These are phyloP conservation scores for Marronus borbonicus DNA, from an alignment of 2,888 invertebrate genomes.

Conservation along the genomic window DNA sequence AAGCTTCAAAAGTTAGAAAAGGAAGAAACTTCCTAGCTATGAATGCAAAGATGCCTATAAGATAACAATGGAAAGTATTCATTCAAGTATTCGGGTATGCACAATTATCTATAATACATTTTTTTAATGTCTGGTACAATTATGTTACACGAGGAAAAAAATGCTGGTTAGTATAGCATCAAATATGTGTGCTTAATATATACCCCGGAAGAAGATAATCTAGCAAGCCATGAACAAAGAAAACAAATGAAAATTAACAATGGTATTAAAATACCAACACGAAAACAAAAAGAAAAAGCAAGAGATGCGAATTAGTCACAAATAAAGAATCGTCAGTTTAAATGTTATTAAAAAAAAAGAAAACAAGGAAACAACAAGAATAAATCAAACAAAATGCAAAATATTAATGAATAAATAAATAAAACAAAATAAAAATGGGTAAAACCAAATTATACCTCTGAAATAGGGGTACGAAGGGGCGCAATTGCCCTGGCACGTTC, in stretches of 20 bases:
- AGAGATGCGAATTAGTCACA: too few species aligned
- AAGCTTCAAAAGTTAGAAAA: neutral
- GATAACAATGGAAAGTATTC: slow-evolving; percentile 31
- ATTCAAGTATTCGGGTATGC: too few species aligned
- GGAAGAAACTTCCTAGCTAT: neutral
- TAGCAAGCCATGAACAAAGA: slow-evolving; percentile 12
- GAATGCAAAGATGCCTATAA: slow-evolving; percentile 11
- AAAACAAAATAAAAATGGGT: slow-evolving; percentile 57
- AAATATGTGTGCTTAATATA: neutral
- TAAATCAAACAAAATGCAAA: slow-evolving; percentile 39
- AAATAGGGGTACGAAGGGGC: slow-evolving; percentile 81
- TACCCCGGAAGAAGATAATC: neutral
- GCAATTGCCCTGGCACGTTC: slow-evolving; percentile 81
- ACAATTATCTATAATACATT: too few species aligned
- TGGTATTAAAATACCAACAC: slow-evolving; percentile 50
- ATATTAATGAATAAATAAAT: slow-evolving; percentile 7
- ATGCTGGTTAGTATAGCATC: too few species aligned
- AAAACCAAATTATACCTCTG: slow-evolving; percentile 75
- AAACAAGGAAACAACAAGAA: slow-evolving; percentile 38
- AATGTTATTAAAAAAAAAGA: slow-evolving; percentile 22
- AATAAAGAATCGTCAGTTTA: neutral
- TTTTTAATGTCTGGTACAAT: too few species aligned
- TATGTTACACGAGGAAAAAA: too few species aligned
- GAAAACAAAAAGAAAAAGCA: slow-evolving; percentile 18
- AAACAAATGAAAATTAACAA: slow-evolving; percentile 39